Conservation (phyloP, 1,140 invertebrate genomes). For the Tenebrio molitor region DNA sequence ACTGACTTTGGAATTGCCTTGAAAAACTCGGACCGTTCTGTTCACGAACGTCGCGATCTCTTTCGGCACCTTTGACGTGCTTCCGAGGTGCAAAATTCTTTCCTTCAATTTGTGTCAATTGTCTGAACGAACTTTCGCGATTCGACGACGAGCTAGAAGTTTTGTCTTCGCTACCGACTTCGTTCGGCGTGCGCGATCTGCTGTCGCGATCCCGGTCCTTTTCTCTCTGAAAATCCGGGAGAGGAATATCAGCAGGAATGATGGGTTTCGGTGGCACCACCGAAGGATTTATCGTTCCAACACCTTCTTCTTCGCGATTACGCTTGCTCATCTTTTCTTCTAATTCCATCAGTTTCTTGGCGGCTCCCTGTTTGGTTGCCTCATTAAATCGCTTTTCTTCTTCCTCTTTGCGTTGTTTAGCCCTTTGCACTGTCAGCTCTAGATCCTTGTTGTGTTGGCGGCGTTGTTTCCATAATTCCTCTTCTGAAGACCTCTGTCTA, state of each 20-base stretch:
- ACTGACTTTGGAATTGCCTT: slow-evolving; percentile 81
- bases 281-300: slow-evolving; percentile 62
- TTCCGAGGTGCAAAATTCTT: slow-evolving; percentile 63
- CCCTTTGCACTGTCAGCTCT: slow-evolving; percentile 79
- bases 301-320: slow-evolving; percentile 66
- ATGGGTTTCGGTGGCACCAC: slow-evolving; percentile 64
- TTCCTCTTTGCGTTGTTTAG: slow-evolving; percentile 83
- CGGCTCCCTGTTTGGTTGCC: slow-evolving; percentile 66
- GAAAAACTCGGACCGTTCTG: slow-evolving; percentile 71
- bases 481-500: slow-evolving; percentile 68
- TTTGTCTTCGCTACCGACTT: slow-evolving; percentile 54
- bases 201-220: slow-evolving; percentile 60
- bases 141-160: slow-evolving; percentile 13
- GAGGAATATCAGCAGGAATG: slow-evolving; percentile 68
- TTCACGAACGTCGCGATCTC: slow-evolving; percentile 58
- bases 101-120: slow-evolving; percentile 66
- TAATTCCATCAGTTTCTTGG: slow-evolving; percentile 74
- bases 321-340: slow-evolving; percentile 73
- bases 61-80: slow-evolving; percentile 66
- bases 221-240: slow-evolving; percentile 73
- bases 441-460: slow-evolving; percentile 79
- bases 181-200: slow-evolving; percentile 49
- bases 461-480: slow-evolving; percentile 82
- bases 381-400: slow-evolving; percentile 83
- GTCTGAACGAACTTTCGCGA: slow-evolving; percentile 61